phyloP scores from a whole-genome alignment of 2,888 invertebrate species.

The Ferdinandea cuprea region DNA sequence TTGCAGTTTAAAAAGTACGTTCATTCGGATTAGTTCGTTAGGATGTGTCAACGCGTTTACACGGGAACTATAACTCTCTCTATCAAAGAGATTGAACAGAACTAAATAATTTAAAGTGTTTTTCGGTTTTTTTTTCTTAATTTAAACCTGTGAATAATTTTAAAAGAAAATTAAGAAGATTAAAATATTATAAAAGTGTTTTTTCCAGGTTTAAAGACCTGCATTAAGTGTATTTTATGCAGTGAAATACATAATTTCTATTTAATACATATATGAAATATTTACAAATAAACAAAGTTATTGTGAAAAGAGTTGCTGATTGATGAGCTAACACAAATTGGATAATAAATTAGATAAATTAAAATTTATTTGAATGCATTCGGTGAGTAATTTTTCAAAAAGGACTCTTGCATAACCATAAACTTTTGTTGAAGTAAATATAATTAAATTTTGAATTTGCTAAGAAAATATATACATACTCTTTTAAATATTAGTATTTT shows the following conservation, averaged over 20 bases:
- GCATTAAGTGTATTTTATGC: background rate
- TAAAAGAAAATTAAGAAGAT: constrained; percentile 12
- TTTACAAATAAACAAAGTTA: constrained; percentile 27
- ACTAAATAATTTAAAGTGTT: constrained; percentile 26
- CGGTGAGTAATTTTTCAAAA: constrained; percentile 56
- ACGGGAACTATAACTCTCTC: constrained; percentile 32
- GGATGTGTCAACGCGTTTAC: constrained; percentile 62
- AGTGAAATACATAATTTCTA: constrained; percentile 6
- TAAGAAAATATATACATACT: too few relatives aligned
- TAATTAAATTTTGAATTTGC: too few relatives aligned
- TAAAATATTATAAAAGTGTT: constrained; percentile 10
- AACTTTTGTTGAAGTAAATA: background rate
- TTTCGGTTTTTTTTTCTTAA: background rate
- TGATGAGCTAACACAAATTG: constrained; percentile 64
- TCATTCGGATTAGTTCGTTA: constrained; percentile 70
- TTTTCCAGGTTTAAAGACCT: background rate
- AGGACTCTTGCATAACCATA: too few relatives aligned
- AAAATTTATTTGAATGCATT: constrained; percentile 64
- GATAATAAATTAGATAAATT: constrained; percentile 46
- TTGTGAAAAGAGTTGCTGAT: constrained; percentile 51
- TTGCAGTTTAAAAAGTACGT: constrained; percentile 70
- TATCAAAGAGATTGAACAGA: constrained; percentile 31
- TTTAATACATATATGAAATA: background rate
- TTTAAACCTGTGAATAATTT: constrained; percentile 9
- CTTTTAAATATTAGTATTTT: too few relatives aligned